A percentile compares a stretch with the other conserved stretches of the same genome.
These are phyloP conservation scores for Brachyopa scutellaris DNA, from an alignment of 2,888 invertebrate species.

Conservation along the genomic window DNA sequence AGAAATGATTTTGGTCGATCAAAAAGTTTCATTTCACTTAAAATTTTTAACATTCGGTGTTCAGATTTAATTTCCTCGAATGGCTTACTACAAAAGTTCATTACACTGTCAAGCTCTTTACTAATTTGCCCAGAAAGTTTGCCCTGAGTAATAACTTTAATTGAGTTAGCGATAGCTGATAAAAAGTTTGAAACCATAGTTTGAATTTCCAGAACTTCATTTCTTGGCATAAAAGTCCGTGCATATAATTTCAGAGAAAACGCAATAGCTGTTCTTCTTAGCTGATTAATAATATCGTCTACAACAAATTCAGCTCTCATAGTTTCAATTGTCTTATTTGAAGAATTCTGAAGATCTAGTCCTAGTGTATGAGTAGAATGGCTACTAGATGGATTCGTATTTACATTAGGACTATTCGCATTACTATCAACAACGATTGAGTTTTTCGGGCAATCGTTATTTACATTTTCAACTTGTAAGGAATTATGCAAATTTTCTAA, in stretches of 20 bases:
- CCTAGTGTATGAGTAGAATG: too few species aligned
- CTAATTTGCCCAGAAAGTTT: neutral
- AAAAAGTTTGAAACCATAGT: neutral
- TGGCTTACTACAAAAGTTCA: neutral
- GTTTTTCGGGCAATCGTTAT: too few species aligned
- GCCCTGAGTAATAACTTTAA: neutral
- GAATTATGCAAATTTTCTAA: slow-evolving; percentile 30
- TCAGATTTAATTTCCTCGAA: slow-evolving; percentile 9
- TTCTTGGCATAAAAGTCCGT: slow-evolving; percentile 1
- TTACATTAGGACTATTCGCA: too few species aligned
- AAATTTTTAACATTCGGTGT: slow-evolving; percentile 5
- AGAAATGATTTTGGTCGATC: too few species aligned
- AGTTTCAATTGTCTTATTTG: too few species aligned
- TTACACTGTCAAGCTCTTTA: neutral
- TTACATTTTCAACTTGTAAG: too few species aligned
- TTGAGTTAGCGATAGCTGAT: neutral
- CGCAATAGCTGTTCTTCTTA: neutral
- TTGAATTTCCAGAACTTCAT: slow-evolving; percentile 16
- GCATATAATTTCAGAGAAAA: slow-evolving; percentile 8
- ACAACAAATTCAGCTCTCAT: too few species aligned
- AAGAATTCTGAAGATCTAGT: too few species aligned
- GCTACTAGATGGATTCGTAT: too few species aligned
- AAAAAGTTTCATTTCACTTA: too few species aligned
- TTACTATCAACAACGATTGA: too few species aligned
- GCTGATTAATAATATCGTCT: neutral